phyloP scores from a whole-genome alignment of 2,797 vertebrate genomes.

The Notoglanidium macrostoma region DNA sequence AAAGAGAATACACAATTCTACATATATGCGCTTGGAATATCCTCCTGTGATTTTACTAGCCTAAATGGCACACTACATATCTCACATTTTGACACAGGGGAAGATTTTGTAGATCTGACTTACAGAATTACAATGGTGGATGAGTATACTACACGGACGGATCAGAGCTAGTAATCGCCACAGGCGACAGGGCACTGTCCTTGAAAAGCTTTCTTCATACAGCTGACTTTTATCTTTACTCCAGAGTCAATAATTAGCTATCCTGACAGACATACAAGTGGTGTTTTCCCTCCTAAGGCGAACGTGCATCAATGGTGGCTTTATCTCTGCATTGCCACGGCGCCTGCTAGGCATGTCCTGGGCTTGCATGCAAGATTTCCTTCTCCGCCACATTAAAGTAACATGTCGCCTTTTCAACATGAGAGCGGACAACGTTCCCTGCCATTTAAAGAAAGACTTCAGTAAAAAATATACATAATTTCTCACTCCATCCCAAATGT shows the following conservation, averaged over 20 bases:
- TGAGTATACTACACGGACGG: background rate
- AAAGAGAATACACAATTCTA: background rate
- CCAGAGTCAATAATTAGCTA: slow-evolving; percentile 37
- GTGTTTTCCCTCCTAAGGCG: slow-evolving; percentile 27
- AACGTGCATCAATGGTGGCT: slow-evolving; percentile 31
- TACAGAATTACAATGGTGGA: background rate
- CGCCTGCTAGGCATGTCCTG: slow-evolving; percentile 10
- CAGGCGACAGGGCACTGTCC: slow-evolving; percentile 13
- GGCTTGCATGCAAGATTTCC: slow-evolving; percentile 16
- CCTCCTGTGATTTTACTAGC: background rate
- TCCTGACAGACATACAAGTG: slow-evolving; percentile 35
- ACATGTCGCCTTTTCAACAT: background rate
- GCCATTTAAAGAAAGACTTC: background rate
- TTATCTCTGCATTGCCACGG: slow-evolving; percentile 30
- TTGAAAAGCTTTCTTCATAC: slow-evolving; percentile 34
- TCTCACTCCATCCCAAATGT: background rate
- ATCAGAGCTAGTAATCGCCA: background rate
- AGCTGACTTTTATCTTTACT: slow-evolving; percentile 33
- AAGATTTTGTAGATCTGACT: slow-evolving; percentile 5
- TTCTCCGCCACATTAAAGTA: background rate
- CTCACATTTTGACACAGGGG: background rate
- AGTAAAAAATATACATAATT: background rate
- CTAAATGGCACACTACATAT: background rate
- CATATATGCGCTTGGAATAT: background rate
- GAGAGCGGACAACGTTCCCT: background rate